phyloP scores from a whole-genome alignment of 2,888 invertebrate species.

The Incurvaria masculella region DNA sequence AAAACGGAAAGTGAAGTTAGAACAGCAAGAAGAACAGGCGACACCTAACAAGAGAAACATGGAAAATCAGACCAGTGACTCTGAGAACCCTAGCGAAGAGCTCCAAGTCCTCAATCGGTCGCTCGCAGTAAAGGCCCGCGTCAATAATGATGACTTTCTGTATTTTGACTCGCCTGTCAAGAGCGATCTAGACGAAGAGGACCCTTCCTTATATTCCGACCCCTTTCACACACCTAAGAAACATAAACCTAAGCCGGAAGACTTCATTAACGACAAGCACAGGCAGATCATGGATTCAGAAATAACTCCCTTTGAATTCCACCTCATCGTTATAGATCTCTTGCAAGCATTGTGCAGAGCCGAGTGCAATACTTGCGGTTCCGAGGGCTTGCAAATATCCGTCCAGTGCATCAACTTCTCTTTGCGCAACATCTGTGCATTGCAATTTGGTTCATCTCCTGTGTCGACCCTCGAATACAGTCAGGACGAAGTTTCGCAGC shows the following conservation, averaged over 20 bases:
- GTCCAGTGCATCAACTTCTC: slow-evolving; percentile 61
- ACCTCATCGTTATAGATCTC: slow-evolving; percentile 54
- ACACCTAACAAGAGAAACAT: slow-evolving; percentile 15
- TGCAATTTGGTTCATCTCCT: slow-evolving; percentile 56
- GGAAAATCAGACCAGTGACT: slow-evolving; percentile 37
- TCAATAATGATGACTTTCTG: slow-evolving; percentile 60
- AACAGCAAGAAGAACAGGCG: slow-evolving; percentile 20
- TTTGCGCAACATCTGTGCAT: slow-evolving; percentile 55
- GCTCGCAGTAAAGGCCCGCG: slow-evolving; percentile 50
- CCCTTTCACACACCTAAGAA: slow-evolving; percentile 32
- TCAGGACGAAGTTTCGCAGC: slow-evolving; percentile 35
- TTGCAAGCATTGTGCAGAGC: slow-evolving; percentile 52
- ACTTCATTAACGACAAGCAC: slow-evolving; percentile 52
- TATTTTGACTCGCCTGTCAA: slow-evolving; percentile 53
- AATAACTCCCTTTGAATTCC: slow-evolving; percentile 55
- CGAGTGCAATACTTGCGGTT: slow-evolving; percentile 47
- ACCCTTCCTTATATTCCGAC: slow-evolving; percentile 35
- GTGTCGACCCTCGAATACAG: slow-evolving; percentile 26
- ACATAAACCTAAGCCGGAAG: slow-evolving; percentile 45
- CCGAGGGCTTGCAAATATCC: slow-evolving; percentile 53
- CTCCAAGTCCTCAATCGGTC: slow-evolving; percentile 49
- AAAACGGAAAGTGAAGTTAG: slow-evolving; percentile 25
- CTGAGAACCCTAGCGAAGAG: slow-evolving; percentile 48
- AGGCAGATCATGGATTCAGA: slow-evolving; percentile 48
- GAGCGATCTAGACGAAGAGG: slow-evolving; percentile 33